Conservation (phyloP, 2,113 vertebrate genomes). For the Paradoxurus hermaphroditus region DNA sequence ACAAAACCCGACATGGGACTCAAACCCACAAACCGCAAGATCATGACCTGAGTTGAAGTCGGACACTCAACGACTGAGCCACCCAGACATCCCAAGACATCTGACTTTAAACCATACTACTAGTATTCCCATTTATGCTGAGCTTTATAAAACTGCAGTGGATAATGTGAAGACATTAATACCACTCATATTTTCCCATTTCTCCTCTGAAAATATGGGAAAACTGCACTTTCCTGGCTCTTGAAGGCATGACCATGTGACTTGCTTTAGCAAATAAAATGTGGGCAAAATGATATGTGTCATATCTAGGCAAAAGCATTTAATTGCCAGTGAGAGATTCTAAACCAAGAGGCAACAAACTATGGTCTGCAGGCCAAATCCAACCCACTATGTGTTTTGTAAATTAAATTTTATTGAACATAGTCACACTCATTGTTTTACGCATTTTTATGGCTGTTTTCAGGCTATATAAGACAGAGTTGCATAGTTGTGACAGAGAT, state of each 20-base stretch:
- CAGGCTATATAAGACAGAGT: background rate
- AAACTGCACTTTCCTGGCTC: constrained; percentile 9
- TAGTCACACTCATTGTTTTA: background rate
- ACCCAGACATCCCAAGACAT: background rate
- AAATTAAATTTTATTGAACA: background rate
- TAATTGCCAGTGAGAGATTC: background rate
- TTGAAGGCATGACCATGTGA: background rate
- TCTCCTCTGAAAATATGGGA: background rate
- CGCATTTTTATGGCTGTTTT: background rate
- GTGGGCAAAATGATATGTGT: background rate
- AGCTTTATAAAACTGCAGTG: background rate
- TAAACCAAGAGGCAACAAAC: background rate
- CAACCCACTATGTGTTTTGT: background rate
- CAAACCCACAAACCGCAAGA: too few relatives aligned
- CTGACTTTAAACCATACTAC: background rate
- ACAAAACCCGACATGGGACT: too few relatives aligned
- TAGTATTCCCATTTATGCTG: background rate
- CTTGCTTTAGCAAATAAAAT: constrained; percentile 16
- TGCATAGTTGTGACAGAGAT: background rate
- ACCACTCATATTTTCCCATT: background rate
- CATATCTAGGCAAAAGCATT: background rate
- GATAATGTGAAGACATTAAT: background rate
- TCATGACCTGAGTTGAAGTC: too few relatives aligned
- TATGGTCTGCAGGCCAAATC: background rate
- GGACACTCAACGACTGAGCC: too few relatives aligned